These are phyloP conservation scores for Lutjanus argentimaculatus DNA, from an alignment of 2,797 vertebrate genomes.

Conservation along the genomic window DNA sequence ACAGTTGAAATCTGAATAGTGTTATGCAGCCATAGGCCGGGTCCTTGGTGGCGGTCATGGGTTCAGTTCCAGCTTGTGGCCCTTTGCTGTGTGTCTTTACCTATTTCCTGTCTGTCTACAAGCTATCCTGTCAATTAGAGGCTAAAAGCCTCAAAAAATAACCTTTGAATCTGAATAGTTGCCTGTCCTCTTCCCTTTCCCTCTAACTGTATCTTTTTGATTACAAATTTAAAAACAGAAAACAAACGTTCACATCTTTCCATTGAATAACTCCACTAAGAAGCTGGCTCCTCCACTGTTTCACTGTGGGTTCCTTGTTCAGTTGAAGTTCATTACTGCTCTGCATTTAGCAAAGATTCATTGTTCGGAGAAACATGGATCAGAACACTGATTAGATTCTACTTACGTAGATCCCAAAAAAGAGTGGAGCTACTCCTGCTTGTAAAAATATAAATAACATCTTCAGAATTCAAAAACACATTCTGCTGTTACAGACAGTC, in stretches of 20 bases:
- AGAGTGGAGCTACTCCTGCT: not conserved
- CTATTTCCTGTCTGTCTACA: no score
- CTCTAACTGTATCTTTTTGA: no score
- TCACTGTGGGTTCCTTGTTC: not conserved
- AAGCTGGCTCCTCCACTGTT: not conserved
- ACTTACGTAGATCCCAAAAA: not conserved
- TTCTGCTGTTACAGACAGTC: not conserved
- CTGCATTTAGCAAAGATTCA: not conserved
- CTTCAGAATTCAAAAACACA: not conserved
- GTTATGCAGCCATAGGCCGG: no score
- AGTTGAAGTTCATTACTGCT: not conserved
- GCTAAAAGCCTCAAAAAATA: no score
- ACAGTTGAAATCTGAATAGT: no score
- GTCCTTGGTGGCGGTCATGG: no score
- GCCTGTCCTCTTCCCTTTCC: no score
- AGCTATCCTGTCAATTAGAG: no score
- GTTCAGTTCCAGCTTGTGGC: no score
- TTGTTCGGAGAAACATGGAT: not conserved
- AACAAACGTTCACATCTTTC: not conserved
- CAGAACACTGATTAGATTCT: not conserved
- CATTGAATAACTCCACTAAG: not conserved
- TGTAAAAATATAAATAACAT: not conserved
- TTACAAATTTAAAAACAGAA: no score
- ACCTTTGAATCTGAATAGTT: no score
- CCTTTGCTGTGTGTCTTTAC: no score